Evolutionary conservation across 1,140 invertebrate genomes (phyloP), one percentile per base, ranked within the genome.

Genomic region (Yoshiicerus persimilis): DNA sequence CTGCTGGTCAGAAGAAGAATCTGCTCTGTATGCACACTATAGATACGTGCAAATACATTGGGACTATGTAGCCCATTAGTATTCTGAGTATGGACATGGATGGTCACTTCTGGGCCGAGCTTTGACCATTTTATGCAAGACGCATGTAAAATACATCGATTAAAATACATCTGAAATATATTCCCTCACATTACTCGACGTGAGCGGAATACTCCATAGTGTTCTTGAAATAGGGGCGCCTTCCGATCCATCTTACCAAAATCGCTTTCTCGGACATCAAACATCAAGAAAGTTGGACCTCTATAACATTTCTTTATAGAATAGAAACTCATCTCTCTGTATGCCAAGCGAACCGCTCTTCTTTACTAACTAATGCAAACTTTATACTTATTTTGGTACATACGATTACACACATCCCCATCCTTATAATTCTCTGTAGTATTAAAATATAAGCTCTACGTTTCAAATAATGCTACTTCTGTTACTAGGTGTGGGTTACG

Each of bases 131-230:
- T 91, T 91, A 91, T 91, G 90, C 90, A 91, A 90, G 90, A 89
- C 87, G 90, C 90, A 91, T 91, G 90, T 91, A 91, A 91, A 91
- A 91, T 90, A 90, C 90, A 89, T 91, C 90, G 90, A 91, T 91
- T 91, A 91, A 91, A 91, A 91, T 91, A 91, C 88, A 90, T 89
- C 70, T 88, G 86, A 90, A 88, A 90, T 90, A 88, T 90, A 90
- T 88, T 89, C 89, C 88, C 86, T 70, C 47, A 84, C 86, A 89
- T 88, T 86, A 87, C 66, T 20, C 38, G 47, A 90, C 89, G 89
- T 90, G 89, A 90, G 83, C 80, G 11, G 89, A 90, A 89, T 90
- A 34, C 41, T 1, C 8, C 39, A 80, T 32, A 16, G 32, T 80
- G 20, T 80, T 34, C 75, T 80, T 80, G 75, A 34, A 80, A 80